phyloP scores from a whole-genome alignment of 2,888 invertebrate species.

The Apeira syringaria region DNA sequence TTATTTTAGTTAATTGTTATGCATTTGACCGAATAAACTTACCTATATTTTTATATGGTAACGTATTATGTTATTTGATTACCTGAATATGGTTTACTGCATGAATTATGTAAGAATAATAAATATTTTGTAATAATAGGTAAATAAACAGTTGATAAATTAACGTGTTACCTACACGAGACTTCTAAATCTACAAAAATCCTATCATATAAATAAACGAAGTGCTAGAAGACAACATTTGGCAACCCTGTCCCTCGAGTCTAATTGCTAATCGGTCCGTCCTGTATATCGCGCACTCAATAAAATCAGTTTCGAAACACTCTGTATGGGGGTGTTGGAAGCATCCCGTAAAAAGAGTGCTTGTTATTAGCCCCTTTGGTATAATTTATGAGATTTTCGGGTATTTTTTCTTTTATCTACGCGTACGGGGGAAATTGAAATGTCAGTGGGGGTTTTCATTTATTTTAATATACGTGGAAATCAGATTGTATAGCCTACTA shows the following conservation, averaged over 20 bases:
- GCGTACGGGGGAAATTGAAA: conserved; percentile 15
- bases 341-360: conserved; percentile 36
- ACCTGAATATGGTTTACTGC: too few relatives aligned
- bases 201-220: too few relatives aligned
- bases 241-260: conserved; percentile 12
- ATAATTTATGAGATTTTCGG: conserved; percentile 22
- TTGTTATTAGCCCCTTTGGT: conserved; percentile 30
- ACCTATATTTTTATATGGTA: too few relatives aligned
- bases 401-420: conserved; percentile 19
- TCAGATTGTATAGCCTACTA: too few relatives aligned
- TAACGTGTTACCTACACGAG: too few relatives aligned
- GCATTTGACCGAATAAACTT: too few relatives aligned
- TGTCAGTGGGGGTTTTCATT: conserved; percentile 10
- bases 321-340: conserved; percentile 31
- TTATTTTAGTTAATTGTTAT: too few relatives aligned
- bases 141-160: too few relatives aligned
- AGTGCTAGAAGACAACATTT: background rate
- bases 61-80: too few relatives aligned
- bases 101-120: too few relatives aligned
- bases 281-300: conserved; percentile 56
- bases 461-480: background rate
- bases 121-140: too few relatives aligned
- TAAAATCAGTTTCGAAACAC: conserved; percentile 60
- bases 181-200: too few relatives aligned
- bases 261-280: conserved; percentile 50